A percentile compares a stretch with the other conserved stretches of the same genome.
These are phyloP conservation scores for Neodontobutis hainanensis DNA, from an alignment of 2,113 vertebrate genomes.

Conservation along the genomic window DNA sequence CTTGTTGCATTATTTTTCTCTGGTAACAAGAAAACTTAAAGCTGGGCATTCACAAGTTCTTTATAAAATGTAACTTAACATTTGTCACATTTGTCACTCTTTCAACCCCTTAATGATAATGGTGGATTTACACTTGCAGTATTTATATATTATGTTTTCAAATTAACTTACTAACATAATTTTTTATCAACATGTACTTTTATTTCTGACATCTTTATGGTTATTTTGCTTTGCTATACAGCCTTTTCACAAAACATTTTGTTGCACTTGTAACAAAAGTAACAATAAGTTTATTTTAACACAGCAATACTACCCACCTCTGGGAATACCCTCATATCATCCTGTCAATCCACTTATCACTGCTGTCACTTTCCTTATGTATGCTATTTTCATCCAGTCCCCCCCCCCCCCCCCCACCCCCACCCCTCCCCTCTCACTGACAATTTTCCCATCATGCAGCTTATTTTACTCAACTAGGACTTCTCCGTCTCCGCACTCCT, in stretches of 20 bases:
- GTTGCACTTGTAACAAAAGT: too few relatives aligned
- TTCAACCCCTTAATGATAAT: too few relatives aligned
- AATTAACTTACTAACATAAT: too few relatives aligned
- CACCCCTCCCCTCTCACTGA: constrained; percentile 35
- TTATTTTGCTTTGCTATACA: too few relatives aligned
- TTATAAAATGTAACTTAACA: not conserved
- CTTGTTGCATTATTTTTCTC: not conserved
- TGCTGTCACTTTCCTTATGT: constrained; percentile 35
- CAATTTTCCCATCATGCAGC: constrained; percentile 46
- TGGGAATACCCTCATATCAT: constrained; percentile 36
- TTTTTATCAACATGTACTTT: too few relatives aligned
- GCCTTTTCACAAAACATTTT: too few relatives aligned
- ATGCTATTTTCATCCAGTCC: constrained; percentile 20
- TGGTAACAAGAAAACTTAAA: too few relatives aligned
- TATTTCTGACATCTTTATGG: too few relatives aligned
- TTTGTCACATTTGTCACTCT: too few relatives aligned
- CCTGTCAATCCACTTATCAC: constrained; percentile 28
- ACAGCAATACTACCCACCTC: not conserved
- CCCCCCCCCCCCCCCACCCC: too few relatives aligned
- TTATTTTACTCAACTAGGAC: not conserved
- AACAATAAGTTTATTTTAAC: not conserved
- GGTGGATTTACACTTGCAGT: too few relatives aligned
- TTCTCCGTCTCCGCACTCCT: not conserved
- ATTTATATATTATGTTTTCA: too few relatives aligned
- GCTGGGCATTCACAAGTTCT: not conserved